Evolutionary conservation across 2,113 vertebrate genomes (phyloP), one percentile per base, ranked within the genome.

Genomic region (Zingel zingel): DNA sequence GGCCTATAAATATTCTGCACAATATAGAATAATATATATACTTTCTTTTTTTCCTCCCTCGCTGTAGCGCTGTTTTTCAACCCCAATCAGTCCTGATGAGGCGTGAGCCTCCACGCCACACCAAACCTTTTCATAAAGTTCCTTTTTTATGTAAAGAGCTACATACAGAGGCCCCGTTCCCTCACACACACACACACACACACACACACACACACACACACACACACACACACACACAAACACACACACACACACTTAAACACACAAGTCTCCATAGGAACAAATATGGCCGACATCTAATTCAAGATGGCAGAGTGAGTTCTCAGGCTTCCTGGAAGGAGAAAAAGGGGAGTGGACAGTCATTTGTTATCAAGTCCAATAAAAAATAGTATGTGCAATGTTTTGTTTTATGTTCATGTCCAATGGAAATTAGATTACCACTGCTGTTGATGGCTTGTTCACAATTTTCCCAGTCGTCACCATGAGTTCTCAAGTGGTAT

Each of bases 1-100:
- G 89, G 91, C 93, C 93, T 94, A 95, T 94, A 95, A 95, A 96
- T 95, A 93, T 94, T 94, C 91, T 95, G 92, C 93, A 95, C 94
- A 94, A 95, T 96, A 95, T 94, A 95, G 92, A 92, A 93, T 91
- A 89, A 87, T 92, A 93, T 94, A 92, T 94, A 90, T 92, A 85
- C 69, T 84, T 77, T 82, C 18, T 66, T 64, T 23, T 58, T 69
- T 56, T 70, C 65, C 65, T 77, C 78, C 65, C 81, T 78, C 16
- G 6, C 72, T 72, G 81, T 58, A 61, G 62, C 43, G 51, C 70
- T 75, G 65, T 62, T 61, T 69, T 43, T 83, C 48, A 72, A 70
- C 81, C 73, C 57, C 4, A 56, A 76, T 70, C 77, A 63, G 81
- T 83, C 67, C 53, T 51, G 58, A 68, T 59, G 82, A 80, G 83